Evolutionary conservation across 2,797 vertebrate species (phyloP).

Genomic region (Emydoidea blandingii): DNA sequence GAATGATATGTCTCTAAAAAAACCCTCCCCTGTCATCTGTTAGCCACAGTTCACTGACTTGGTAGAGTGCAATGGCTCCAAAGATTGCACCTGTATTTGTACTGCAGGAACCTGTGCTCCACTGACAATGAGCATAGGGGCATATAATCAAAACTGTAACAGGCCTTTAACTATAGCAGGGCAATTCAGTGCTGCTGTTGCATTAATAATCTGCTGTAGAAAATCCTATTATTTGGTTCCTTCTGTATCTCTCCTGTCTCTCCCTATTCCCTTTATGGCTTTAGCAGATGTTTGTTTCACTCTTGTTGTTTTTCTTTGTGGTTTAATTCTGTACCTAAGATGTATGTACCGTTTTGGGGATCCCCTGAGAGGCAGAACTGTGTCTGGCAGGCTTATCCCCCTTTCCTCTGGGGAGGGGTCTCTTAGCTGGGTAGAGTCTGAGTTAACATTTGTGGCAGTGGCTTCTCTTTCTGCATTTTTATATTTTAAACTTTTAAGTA

Average conservation of each 20-base stretch:
- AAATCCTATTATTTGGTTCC: neutral
- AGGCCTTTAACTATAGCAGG: neutral
- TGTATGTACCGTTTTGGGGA: neutral
- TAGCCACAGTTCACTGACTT: neutral
- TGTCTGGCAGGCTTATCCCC: neutral
- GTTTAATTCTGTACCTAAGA: neutral
- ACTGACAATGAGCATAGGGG: neutral
- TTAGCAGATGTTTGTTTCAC: neutral
- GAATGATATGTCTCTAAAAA: neutral
- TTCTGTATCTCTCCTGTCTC: neutral
- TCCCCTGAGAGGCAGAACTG: neutral
- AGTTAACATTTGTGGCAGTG: neutral
- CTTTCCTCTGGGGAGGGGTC: neutral
- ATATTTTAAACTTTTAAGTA: neutral
- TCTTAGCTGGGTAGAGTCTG: neutral
- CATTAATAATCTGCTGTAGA: neutral
- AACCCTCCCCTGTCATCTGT: no score
- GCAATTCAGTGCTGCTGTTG: neutral
- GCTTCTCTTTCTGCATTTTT: neutral
- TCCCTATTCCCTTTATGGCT: neutral
- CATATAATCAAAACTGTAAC: neutral
- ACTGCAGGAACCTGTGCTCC: neutral
- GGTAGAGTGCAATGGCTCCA: neutral
- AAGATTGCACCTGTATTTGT: neutral
- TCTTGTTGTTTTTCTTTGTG: neutral